phyloP scores from a whole-genome alignment of 1,140 invertebrate genomes.

The Phthorimaea operculella region DNA sequence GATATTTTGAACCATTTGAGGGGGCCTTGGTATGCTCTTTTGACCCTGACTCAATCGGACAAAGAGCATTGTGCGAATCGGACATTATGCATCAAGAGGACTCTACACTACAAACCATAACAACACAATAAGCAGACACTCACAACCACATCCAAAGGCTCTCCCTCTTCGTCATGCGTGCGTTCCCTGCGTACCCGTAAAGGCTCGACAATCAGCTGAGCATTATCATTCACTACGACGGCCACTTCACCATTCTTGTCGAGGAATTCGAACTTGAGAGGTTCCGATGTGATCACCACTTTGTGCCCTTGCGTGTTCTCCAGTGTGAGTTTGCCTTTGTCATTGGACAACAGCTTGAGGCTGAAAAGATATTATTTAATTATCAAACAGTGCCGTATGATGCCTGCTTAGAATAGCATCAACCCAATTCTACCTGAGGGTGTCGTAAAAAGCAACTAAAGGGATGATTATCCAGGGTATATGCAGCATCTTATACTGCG shows the following conservation, averaged over 20 bases:
- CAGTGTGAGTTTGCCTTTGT: constrained; percentile 58
- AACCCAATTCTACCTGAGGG: too few species aligned
- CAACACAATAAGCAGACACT: constrained; percentile 13
- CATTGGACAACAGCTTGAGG: constrained; percentile 42
- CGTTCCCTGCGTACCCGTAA: constrained; percentile 70
- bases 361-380: constrained; percentile 23
- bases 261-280: constrained; percentile 89
- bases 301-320: constrained; percentile 75
- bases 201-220: constrained; percentile 94
- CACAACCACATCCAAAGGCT: constrained; percentile 32
- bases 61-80: too few species aligned
- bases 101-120: too few species aligned
- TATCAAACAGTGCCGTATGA: background rate
- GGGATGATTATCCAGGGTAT: too few species aligned
- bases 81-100: too few species aligned
- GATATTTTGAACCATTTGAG: too few species aligned
- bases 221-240: constrained; percentile 87
- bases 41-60: too few species aligned
- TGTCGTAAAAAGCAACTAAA: too few species aligned
- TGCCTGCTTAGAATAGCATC: too few species aligned
- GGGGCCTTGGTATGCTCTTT: too few species aligned
- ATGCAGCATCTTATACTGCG: too few species aligned
- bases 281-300: constrained; percentile 77
- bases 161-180: constrained; percentile 39
- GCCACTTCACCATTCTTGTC: constrained; percentile 76